Evolutionary conservation across 2,113 vertebrate genomes (phyloP).

Genomic region (Oncorhynchus masou): DNA sequence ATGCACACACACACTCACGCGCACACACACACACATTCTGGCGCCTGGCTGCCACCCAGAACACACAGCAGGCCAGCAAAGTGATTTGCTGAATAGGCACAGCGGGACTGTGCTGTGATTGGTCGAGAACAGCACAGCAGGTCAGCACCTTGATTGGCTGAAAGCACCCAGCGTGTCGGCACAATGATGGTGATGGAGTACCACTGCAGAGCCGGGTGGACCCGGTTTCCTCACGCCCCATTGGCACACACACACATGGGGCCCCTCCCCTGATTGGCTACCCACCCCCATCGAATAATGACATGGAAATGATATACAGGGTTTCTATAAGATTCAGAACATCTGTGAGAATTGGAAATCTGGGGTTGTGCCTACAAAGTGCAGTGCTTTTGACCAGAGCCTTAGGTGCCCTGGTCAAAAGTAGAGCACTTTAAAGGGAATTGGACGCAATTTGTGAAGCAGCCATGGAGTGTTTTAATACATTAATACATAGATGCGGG

Average conservation of each 20-base stretch:
- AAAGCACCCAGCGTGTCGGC: constrained; percentile 17
- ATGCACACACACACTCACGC: too few relatives aligned
- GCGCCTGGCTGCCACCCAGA: constrained; percentile 2
- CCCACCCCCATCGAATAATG: constrained; percentile 30
- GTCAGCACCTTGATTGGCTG: constrained; percentile 49
- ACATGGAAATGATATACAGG: constrained; percentile 21
- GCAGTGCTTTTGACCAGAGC: neutral
- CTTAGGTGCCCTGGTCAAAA: neutral
- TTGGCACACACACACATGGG: constrained; percentile 35
- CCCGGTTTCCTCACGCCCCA: constrained; percentile 43
- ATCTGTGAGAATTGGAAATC: too few relatives aligned
- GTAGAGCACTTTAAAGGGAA: neutral
- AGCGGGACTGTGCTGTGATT: constrained; percentile 45
- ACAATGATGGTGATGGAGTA: constrained; percentile 29
- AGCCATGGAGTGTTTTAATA: constrained; percentile 17
- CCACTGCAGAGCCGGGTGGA: constrained; percentile 38
- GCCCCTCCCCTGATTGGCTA: constrained; percentile 40
- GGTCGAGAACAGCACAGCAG: constrained; percentile 46
- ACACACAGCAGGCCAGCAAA: constrained; percentile 34
- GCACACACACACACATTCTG: neutral
- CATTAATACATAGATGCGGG: constrained; percentile 28
- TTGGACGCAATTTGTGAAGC: neutral
- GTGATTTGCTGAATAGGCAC: constrained; percentile 27
- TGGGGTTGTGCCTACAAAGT: neutral
- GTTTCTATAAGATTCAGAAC: constrained; percentile 10